Conservation (phyloP, 2,888 invertebrate genomes). For the Cyclophora albipunctata region DNA sequence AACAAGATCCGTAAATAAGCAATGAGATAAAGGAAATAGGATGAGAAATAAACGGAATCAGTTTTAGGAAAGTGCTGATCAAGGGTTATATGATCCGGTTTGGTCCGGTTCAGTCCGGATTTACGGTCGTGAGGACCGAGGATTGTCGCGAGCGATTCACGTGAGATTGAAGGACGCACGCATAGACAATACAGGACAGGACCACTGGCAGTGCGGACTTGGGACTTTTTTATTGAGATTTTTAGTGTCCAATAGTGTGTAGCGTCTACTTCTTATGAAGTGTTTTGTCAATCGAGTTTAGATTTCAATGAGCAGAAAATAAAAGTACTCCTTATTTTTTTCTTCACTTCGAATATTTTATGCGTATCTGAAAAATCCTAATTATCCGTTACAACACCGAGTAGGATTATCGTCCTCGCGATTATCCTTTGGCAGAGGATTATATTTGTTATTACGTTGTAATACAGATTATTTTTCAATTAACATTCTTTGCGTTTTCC, state of each 20-base stretch:
- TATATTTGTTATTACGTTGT: too few relatives aligned
- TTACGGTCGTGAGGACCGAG: constrained; percentile 25
- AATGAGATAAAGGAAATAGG: constrained; percentile 21
- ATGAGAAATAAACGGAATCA: constrained; percentile 24
- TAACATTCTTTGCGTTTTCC: neutral
- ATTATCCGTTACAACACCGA: too few relatives aligned
- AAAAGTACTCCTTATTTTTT: too few relatives aligned
- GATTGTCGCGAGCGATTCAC: constrained; percentile 34
- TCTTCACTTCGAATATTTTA: too few relatives aligned
- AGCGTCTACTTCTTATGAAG: too few relatives aligned
- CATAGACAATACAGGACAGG: constrained; percentile 13
- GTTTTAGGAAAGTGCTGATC: constrained; percentile 43
- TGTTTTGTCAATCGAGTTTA: too few relatives aligned
- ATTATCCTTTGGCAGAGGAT: too few relatives aligned
- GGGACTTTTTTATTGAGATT: neutral
- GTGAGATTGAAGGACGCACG: constrained; percentile 37
- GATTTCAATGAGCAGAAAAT: too few relatives aligned
- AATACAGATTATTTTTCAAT: too few relatives aligned
- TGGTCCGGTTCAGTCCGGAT: constrained; percentile 24
- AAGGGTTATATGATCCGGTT: constrained; percentile 35
- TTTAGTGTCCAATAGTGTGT: too few relatives aligned
- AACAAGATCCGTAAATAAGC: constrained; percentile 26
- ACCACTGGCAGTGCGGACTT: constrained; percentile 11
- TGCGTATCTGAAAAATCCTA: too few relatives aligned
- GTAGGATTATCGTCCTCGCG: too few relatives aligned